A percentile compares a stretch with the other conserved stretches of the same genome.
phyloP scores from a whole-genome alignment of 2,888 invertebrate species.

The Eupithecia subumbrata region DNA sequence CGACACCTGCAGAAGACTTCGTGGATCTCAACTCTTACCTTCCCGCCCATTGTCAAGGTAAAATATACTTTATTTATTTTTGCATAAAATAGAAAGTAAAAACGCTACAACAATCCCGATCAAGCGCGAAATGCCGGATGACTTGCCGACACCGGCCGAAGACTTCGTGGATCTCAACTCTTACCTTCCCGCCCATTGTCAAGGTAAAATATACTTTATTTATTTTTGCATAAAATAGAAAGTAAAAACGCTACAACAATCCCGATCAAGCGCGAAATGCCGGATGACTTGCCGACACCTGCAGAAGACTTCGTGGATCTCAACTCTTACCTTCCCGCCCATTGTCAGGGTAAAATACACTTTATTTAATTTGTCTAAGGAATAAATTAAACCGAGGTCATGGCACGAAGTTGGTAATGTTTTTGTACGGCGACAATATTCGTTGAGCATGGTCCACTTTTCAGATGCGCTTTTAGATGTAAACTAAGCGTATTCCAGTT shows the following conservation, averaged over 20 bases:
- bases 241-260: constrained; percentile 95
- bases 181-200: constrained; percentile 67
- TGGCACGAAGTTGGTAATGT: neutral
- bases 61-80: neutral
- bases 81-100: too few species aligned
- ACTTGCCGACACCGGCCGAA: constrained; percentile 61
- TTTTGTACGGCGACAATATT: neutral
- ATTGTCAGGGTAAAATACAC: constrained; percentile 67
- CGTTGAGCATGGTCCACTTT: neutral
- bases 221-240: too few species aligned
- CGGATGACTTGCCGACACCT: constrained; percentile 67
- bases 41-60: constrained; percentile 75
- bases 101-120: constrained; percentile 92
- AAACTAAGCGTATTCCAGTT: neutral
- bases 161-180: constrained; percentile 74
- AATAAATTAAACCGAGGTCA: constrained; percentile 54
- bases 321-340: constrained; percentile 67
- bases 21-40: constrained; percentile 70
- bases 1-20: constrained; percentile 63
- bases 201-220: constrained; percentile 61
- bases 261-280: constrained; percentile 79
- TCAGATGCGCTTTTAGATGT: neutral
- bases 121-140: constrained; percentile 75
- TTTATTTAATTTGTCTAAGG: neutral
- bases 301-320: constrained; percentile 72